phyloP scores from a whole-genome alignment of 1,140 invertebrate species.

The Psix sp. region DNA sequence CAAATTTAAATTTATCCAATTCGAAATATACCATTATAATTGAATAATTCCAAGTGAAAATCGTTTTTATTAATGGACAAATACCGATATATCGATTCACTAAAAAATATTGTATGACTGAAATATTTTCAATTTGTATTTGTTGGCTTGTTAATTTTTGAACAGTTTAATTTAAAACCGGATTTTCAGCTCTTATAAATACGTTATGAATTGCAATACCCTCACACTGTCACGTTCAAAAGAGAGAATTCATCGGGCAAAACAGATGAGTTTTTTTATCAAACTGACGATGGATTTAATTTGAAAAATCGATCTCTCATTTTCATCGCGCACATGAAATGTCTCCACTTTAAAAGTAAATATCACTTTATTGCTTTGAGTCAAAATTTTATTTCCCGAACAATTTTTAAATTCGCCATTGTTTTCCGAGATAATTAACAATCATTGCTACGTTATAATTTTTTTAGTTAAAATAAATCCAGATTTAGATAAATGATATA shows the following conservation, averaged over 20 bases:
- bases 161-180: no score
- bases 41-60: no score
- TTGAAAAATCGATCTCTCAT: constrained; percentile 50
- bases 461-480: neutral
- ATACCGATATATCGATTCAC: no score
- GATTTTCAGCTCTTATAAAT: constrained; percentile 33
- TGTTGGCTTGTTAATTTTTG: no score
- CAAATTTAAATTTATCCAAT: no score
- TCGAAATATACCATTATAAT: no score
- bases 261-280: constrained; percentile 51
- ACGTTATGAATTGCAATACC: constrained; percentile 45
- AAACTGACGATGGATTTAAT: constrained; percentile 53
- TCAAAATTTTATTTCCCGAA: constrained; percentile 29
- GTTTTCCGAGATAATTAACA: constrained; percentile 42
- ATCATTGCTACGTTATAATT: constrained; percentile 26
- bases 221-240: constrained; percentile 31
- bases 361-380: constrained; percentile 38
- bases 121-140: no score
- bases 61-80: no score
- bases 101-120: no score
- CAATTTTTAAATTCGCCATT: constrained; percentile 36
- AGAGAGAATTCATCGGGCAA: constrained; percentile 32
- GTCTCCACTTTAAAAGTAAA: constrained; percentile 29
- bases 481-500: constrained; percentile 1
- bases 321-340: constrained; percentile 18